Conservation (phyloP, 2,113 vertebrate species). For the Uria aalge region DNA sequence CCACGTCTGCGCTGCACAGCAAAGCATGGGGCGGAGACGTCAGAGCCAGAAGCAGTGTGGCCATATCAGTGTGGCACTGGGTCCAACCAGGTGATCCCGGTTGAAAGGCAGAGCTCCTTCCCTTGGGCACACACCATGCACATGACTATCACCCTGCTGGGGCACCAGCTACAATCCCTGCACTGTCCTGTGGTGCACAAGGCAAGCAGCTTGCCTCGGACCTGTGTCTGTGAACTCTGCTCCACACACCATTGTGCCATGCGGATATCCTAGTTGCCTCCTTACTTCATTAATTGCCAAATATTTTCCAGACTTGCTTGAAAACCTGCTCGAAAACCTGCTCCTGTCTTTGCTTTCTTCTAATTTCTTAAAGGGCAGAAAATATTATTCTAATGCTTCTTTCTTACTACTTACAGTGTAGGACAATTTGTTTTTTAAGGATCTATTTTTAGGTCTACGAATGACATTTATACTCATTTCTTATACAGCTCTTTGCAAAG, state of each 20-base stretch:
- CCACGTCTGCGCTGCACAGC: fast-evolving
- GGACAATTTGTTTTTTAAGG: background rate
- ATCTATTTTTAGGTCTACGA: background rate
- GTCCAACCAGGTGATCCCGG: background rate
- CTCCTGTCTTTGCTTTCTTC: background rate
- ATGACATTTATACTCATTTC: background rate
- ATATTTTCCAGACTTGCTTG: background rate
- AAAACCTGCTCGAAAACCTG: background rate
- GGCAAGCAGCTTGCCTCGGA: background rate
- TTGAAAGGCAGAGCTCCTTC: background rate
- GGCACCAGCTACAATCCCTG: background rate
- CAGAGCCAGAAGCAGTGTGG: background rate
- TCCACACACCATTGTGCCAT: background rate
- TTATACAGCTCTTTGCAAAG: background rate
- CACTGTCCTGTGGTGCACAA: too few species aligned
- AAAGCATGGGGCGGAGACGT: background rate
- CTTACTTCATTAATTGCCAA: background rate
- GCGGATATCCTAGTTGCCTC: background rate
- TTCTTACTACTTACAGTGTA: background rate
- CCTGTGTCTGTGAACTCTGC: background rate
- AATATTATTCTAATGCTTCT: background rate
- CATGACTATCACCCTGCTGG: background rate
- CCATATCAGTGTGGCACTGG: background rate
- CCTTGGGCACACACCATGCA: background rate
- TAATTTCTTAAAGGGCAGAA: background rate